A percentile compares a stretch with the other conserved stretches of the same genome.
These are phyloP conservation scores for Trisateles emortualis DNA, from an alignment of 2,888 invertebrate genomes.

Conservation along the genomic window DNA sequence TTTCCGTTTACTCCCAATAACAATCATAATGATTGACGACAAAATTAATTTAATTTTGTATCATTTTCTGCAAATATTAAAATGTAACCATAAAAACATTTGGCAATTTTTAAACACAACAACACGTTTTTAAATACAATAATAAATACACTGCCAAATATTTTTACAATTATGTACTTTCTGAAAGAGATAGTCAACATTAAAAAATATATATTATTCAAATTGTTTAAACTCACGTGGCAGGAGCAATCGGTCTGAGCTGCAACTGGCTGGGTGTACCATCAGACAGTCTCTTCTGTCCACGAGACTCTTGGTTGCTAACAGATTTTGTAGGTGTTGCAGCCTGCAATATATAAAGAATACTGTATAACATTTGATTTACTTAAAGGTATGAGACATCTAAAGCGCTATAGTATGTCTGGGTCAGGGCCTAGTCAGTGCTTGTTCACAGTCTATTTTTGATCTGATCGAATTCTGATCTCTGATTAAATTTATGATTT, in stretches of 20 bases:
- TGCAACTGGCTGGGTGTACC: conserved; percentile 80
- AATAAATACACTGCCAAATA: neutral
- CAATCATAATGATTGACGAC: too few relatives aligned
- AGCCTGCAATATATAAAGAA: conserved; percentile 60
- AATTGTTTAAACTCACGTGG: conserved; percentile 78
- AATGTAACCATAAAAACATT: conserved; percentile 16
- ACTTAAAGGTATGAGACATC: conserved; percentile 11
- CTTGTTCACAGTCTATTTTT: too few relatives aligned
- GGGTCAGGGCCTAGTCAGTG: too few relatives aligned
- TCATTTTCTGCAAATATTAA: conserved; percentile 18
- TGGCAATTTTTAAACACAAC: conserved; percentile 5
- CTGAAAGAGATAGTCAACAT: conserved; percentile 8
- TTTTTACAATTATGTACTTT: neutral
- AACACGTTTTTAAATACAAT: neutral
- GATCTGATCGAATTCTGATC: too few relatives aligned
- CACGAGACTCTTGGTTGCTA: conserved; percentile 68
- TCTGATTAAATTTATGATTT: too few relatives aligned
- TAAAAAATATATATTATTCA: too few relatives aligned
- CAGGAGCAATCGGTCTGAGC: conserved; percentile 79
- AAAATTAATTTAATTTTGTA: neutral
- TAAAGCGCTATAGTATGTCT: too few relatives aligned
- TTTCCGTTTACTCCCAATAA: too few relatives aligned
- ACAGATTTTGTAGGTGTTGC: conserved; percentile 71
- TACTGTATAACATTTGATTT: neutral
- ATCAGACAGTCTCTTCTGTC: conserved; percentile 80